Percentiles rank a stretch among this genome's conserved stretches.
phyloP scores from a whole-genome alignment of 2,113 vertebrate species.

The Sturnus vulgaris region DNA sequence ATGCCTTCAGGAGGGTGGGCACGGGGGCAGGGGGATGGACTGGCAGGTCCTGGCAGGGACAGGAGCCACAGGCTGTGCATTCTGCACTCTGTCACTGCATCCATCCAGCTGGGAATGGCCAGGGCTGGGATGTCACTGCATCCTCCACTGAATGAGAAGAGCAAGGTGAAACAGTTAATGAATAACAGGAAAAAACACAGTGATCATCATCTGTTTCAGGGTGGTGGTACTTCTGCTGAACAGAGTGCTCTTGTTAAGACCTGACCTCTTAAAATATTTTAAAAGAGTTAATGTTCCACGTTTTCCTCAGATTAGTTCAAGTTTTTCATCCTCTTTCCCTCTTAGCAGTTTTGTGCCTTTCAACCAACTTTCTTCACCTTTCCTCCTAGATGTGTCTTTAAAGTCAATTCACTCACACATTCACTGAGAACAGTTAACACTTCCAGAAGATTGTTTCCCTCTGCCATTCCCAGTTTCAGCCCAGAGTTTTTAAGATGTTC shows the following conservation, averaged over 20 bases:
- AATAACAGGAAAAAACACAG: slow-evolving; percentile 10
- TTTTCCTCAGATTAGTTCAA: neutral
- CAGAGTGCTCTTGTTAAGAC: slow-evolving; percentile 36
- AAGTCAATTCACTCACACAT: neutral
- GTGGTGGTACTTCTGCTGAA: slow-evolving; percentile 31
- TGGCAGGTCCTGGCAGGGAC: neutral
- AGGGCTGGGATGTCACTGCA: neutral
- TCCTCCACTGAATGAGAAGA: neutral
- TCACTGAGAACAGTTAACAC: neutral
- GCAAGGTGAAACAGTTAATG: slow-evolving; percentile 50
- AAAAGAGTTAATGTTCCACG: slow-evolving; percentile 37
- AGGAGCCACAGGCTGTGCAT: neutral
- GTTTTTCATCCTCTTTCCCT: slow-evolving; percentile 1
- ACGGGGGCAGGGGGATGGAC: neutral
- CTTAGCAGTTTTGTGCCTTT: neutral
- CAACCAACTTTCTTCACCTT: neutral
- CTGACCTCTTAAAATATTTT: slow-evolving; percentile 31
- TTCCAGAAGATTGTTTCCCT: neutral
- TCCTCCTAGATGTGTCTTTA: neutral
- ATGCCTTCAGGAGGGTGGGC: neutral
- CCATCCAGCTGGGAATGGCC: neutral
- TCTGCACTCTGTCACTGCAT: neutral
- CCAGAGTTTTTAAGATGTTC: neutral
- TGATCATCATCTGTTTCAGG: neutral
- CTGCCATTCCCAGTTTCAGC: neutral